phyloP scores from a whole-genome alignment of 1,140 invertebrate genomes.

The Bombus consobrinus region DNA sequence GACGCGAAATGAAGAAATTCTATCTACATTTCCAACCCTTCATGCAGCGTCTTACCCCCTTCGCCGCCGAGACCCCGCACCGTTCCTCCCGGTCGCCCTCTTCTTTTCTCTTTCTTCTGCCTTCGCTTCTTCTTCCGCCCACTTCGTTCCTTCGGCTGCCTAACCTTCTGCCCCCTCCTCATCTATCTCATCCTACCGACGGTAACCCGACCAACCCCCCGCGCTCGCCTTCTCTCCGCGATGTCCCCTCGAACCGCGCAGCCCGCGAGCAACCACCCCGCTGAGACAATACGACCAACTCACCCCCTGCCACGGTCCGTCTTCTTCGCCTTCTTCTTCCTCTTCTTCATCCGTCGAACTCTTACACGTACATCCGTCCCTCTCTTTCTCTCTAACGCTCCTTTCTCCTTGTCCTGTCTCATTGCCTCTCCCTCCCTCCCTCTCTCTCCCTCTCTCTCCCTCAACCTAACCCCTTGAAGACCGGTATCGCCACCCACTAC shows the following conservation, averaged over 20 bases:
- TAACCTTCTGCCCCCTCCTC: constrained; percentile 47
- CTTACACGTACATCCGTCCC: constrained; percentile 48
- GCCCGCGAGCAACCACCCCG: constrained; percentile 75
- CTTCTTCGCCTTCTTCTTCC: constrained; percentile 59
- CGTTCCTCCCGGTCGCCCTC: constrained; percentile 49
- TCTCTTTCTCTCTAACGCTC: neutral
- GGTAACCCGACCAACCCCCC: constrained; percentile 45
- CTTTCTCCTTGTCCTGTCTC: constrained; percentile 19
- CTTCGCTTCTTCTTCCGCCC: constrained; percentile 67
- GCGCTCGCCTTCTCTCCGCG: constrained; percentile 45
- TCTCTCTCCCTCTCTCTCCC: constrained; percentile 7
- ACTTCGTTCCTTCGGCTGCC: constrained; percentile 67
- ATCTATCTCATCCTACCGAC: constrained; percentile 36
- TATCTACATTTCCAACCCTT: constrained; percentile 84
- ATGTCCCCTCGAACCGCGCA: constrained; percentile 69
- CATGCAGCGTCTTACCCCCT: constrained; percentile 81
- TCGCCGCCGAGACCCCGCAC: constrained; percentile 43
- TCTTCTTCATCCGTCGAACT: constrained; percentile 49
- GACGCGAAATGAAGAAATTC: constrained; percentile 84
- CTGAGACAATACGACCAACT: constrained; percentile 79
- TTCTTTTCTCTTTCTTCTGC: constrained; percentile 68
- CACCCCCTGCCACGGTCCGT: constrained; percentile 61
- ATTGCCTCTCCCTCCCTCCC: neutral
- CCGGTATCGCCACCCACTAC: constrained; percentile 64
- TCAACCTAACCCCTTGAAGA: constrained; percentile 65